These are phyloP conservation scores for Helobdella robusta DNA, from an alignment of 2,888 invertebrate species.

Conservation along the genomic window DNA sequence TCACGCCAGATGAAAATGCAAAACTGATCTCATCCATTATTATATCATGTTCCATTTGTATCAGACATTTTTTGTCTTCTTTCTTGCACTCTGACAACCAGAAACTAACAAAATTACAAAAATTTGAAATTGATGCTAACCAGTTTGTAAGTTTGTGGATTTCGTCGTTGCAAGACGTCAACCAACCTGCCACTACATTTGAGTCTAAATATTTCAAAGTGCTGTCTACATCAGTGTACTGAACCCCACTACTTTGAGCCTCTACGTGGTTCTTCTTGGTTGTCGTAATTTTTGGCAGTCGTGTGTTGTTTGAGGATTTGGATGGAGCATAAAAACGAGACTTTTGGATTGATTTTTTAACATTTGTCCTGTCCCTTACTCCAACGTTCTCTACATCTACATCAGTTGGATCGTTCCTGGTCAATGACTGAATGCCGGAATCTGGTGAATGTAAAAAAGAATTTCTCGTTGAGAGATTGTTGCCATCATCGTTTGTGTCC, in stretches of 20 bases:
- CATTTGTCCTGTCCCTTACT: too few relatives aligned
- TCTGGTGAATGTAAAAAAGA: background rate
- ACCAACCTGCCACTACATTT: slow-evolving; percentile 6
- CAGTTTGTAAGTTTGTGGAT: slow-evolving; percentile 5
- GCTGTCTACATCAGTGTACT: too few relatives aligned
- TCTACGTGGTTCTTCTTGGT: too few relatives aligned
- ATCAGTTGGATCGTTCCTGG: too few relatives aligned
- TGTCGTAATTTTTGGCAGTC: too few relatives aligned
- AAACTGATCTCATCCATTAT: background rate
- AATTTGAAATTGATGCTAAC: background rate
- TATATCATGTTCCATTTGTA: background rate
- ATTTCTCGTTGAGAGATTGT: background rate
- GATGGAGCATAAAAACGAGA: too few relatives aligned
- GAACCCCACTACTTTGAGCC: too few relatives aligned
- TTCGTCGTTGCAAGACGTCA: background rate
- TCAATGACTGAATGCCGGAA: too few relatives aligned
- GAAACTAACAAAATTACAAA: slow-evolving; percentile 1
- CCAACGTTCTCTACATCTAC: too few relatives aligned
- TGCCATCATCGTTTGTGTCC: background rate
- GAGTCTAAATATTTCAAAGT: slow-evolving; percentile 8
- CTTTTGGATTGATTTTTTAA: too few relatives aligned
- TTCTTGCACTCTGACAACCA: slow-evolving; percentile 6
- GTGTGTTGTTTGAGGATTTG: too few relatives aligned
- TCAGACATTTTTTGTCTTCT: background rate
- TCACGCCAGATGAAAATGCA: slow-evolving; percentile 11